Evolutionary conservation across 2,113 vertebrate species (phyloP), one percentile per base, ranked within the genome.

Genomic region (Phrynosoma blainvillii): DNA sequence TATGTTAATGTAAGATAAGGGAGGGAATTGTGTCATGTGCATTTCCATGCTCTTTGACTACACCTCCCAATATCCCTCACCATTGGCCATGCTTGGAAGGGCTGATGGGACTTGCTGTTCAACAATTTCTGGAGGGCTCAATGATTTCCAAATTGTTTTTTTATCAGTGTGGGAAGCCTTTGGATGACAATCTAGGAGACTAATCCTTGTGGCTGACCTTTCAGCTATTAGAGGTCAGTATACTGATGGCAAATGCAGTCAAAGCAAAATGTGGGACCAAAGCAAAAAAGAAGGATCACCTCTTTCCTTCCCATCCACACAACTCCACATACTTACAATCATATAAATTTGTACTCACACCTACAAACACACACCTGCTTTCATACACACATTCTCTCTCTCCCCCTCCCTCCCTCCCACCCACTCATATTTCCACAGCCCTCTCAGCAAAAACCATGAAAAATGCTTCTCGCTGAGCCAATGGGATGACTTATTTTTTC

Each of bases 1-100:
- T 80, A 90, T 85, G 90, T 90, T 16, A 94, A 87, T 59, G 89
- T 95, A 92, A 93, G 90, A 91, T 95, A 16, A 30, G 42, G 16
- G 18, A 1, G 11, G 66, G 27, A 84, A 32, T 47, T 47, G 13
- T 42, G 27, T 36, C 36, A 36, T 70, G 16, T 27, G 8, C 14
- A 3, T 62, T 2, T 14, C 14, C 12, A 62, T 62, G 59, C 16
- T 18, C 12, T 62, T 62, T 12, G 4, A 62, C 59, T 62, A 16
- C 59, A 62, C 4, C 59, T 62, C 59, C 59, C 59, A 62, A 18
- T 12, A 62, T 62, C 18, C 59, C 59, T 62, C 18, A 62, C 59
- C 59, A 62, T 62, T 62, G 18, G 59, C 59, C 13, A 62, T 62
- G 59, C 13, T 62, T 12, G 59, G 13, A 18, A 18, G 18, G 59